Evolutionary conservation across 2,797 vertebrate species (phyloP).

Genomic region (Ciconia nigra): DNA sequence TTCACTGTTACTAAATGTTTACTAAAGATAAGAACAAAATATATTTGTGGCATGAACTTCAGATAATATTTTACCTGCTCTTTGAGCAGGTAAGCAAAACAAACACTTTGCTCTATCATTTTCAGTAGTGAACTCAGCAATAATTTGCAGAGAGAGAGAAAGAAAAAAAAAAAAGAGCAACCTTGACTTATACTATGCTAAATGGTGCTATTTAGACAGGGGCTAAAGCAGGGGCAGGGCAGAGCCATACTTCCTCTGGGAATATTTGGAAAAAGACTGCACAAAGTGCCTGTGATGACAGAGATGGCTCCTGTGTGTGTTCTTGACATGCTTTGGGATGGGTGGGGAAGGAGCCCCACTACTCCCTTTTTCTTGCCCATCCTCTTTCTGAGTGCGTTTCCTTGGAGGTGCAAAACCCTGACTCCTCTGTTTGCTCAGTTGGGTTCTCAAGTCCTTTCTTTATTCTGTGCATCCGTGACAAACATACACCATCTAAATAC

Average conservation of each 20-base stretch:
- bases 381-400: neutral
- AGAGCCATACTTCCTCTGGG: neutral
- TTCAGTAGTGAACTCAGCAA: slow-evolving; percentile 15
- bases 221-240: neutral
- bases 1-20: slow-evolving; percentile 65
- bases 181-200: slow-evolving; percentile 16
- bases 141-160: slow-evolving; percentile 29
- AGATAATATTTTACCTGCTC: slow-evolving; percentile 59
- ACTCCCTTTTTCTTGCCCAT: neutral
- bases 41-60: slow-evolving; percentile 67
- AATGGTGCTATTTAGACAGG: slow-evolving; percentile 11
- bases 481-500: neutral
- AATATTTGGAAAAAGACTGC: neutral
- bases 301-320: slow-evolving; percentile 12
- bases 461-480: neutral
- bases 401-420: neutral
- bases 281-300: neutral
- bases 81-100: slow-evolving; percentile 53
- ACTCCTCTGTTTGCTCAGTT: neutral
- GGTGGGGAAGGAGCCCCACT: neutral
- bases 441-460: neutral
- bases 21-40: slow-evolving; percentile 65
- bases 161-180: neutral
- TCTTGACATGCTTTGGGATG: neutral
- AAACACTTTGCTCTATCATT: slow-evolving; percentile 37